These are phyloP conservation scores for Forbesichthys agassizii DNA, from an alignment of 2,113 vertebrate genomes.

Conservation along the genomic window DNA sequence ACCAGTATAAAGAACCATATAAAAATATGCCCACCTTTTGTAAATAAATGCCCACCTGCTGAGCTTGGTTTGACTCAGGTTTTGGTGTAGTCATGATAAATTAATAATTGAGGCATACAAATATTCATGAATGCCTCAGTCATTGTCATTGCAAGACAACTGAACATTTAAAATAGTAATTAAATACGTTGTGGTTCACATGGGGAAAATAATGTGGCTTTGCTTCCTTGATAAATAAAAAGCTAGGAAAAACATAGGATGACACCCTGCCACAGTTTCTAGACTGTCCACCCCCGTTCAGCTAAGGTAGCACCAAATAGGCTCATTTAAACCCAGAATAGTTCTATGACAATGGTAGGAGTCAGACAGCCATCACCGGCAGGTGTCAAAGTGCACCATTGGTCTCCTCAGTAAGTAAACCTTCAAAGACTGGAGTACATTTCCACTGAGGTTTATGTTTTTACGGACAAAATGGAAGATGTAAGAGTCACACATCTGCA, in stretches of 20 bases:
- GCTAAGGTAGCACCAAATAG: conserved; percentile 59
- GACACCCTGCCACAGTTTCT: conserved; percentile 38
- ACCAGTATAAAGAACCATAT: no score
- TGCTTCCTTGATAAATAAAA: not conserved
- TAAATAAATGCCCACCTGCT: no score
- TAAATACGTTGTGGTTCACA: no score
- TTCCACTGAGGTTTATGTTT: not conserved
- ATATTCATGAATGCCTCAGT: no score
- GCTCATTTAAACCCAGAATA: conserved; percentile 63
- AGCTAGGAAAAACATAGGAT: conserved; percentile 2
- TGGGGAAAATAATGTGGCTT: no score
- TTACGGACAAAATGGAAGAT: not conserved
- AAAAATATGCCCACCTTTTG: no score
- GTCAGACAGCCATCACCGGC: conserved; percentile 54
- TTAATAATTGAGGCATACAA: no score
- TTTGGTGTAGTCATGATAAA: no score
- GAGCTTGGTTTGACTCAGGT: no score
- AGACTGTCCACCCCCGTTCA: conserved; percentile 44
- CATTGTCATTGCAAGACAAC: no score
- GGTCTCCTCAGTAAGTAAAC: conserved; percentile 22
- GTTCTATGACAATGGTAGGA: conserved; percentile 42
- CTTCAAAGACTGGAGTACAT: conserved; percentile 9
- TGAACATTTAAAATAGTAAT: no score
- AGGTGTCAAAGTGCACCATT: conserved; percentile 42
- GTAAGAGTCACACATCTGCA: not conserved